phyloP scores from a whole-genome alignment of 2,797 vertebrate species.

The Ambastaia sidthimunki region DNA sequence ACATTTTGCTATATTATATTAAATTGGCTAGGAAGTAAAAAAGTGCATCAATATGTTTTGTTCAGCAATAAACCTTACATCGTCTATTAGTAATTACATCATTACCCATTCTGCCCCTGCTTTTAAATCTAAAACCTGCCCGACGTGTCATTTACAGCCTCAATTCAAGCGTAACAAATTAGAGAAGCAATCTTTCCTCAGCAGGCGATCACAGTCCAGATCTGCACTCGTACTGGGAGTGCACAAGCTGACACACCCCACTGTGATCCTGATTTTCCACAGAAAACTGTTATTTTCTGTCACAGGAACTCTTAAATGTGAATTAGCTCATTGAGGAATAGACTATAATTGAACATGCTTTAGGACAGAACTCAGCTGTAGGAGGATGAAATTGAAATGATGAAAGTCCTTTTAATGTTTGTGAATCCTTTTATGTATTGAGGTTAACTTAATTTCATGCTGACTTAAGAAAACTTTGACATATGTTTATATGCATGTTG shows the following conservation, averaged over 20 bases:
- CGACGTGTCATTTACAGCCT: conserved; percentile 24
- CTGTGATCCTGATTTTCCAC: conserved; percentile 38
- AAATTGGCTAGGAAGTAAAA: background rate
- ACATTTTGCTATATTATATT: background rate
- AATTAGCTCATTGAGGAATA: conserved; percentile 7
- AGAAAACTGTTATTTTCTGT: conserved; percentile 53
- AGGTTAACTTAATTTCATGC: conserved; percentile 11
- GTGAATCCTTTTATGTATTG: conserved; percentile 1
- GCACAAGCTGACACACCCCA: conserved; percentile 49
- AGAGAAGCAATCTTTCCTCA: conserved; percentile 38
- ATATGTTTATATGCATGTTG: background rate
- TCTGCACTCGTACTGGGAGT: conserved; percentile 24
- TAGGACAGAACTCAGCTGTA: background rate
- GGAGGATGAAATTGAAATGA: conserved; percentile 6
- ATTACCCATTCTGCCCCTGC: background rate
- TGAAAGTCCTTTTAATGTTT: background rate
- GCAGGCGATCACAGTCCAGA: conserved; percentile 43
- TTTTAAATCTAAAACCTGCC: background rate
- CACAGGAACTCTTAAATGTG: conserved; percentile 19
- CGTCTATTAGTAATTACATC: background rate
- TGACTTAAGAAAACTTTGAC: conserved; percentile 13
- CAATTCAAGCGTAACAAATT: conserved; percentile 29
- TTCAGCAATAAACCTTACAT: background rate
- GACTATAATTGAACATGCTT: background rate
- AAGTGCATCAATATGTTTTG: background rate